Evolutionary conservation across 2,888 invertebrate genomes (phyloP).

Genomic region (Eupithecia abbreviata): DNA sequence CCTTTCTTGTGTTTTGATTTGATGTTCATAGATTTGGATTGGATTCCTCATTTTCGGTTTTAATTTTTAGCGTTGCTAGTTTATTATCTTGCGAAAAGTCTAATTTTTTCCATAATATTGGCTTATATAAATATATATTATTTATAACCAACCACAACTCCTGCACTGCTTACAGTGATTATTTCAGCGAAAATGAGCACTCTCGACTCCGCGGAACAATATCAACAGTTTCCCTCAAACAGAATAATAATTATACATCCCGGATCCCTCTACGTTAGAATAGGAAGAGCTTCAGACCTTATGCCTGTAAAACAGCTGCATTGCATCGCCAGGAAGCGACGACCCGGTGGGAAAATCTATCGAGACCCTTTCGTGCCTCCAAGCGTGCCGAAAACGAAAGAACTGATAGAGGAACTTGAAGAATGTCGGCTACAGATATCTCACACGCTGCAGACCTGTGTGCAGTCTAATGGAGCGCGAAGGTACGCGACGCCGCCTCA

Average conservation of each 20-base stretch:
- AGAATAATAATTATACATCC: slow-evolving; percentile 97
- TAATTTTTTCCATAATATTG: not conserved
- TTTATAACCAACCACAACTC: not conserved
- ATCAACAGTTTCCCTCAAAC: slow-evolving; percentile 89
- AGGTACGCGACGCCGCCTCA: slow-evolving; percentile 94
- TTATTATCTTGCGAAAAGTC: not conserved
- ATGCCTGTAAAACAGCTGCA: slow-evolving; percentile 93
- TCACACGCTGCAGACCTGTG: slow-evolving; percentile 92
- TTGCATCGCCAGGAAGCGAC: slow-evolving; percentile 90
- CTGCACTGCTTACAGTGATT: not conserved
- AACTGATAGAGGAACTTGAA: slow-evolving; percentile 90
- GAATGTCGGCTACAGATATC: slow-evolving; percentile 93
- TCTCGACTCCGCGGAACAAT: slow-evolving; percentile 73
- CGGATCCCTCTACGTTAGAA: slow-evolving; percentile 93
- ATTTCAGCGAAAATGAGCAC: slow-evolving; percentile 30
- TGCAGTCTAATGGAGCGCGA: slow-evolving; percentile 91
- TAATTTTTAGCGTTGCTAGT: not conserved
- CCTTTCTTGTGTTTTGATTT: not conserved
- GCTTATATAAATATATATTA: not conserved
- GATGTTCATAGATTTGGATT: not conserved
- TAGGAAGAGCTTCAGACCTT: slow-evolving; percentile 95
- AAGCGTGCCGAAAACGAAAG: slow-evolving; percentile 86
- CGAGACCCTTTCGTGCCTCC: slow-evolving; percentile 87
- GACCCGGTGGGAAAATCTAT: slow-evolving; percentile 82
- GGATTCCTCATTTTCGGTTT: not conserved